phyloP scores from a whole-genome alignment of 1,140 invertebrate species.

The Pseudomyrmex dendroicus region DNA sequence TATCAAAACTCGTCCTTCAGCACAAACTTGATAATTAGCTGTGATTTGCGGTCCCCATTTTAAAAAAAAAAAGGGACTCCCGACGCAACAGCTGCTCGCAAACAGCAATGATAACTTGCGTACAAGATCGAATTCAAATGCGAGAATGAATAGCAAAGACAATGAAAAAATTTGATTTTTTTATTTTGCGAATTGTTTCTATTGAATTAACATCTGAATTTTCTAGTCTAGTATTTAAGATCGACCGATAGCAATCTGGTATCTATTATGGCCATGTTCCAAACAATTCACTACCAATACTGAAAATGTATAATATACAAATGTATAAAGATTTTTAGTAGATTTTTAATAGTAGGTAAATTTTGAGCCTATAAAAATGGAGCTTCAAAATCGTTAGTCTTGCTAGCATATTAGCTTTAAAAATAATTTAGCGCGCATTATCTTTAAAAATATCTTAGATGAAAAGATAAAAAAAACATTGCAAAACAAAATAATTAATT shows the following conservation, averaged over 20 bases:
- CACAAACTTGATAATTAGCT: neutral
- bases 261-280: too few relatives aligned
- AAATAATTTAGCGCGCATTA: neutral
- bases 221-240: neutral
- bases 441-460: neutral
- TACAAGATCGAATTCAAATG: neutral
- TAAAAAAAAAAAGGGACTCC: neutral
- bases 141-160: neutral
- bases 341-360: too few relatives aligned
- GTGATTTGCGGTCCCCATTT: too few relatives aligned
- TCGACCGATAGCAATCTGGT: neutral
- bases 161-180: neutral
- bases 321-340: too few relatives aligned
- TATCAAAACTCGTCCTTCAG: neutral
- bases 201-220: neutral
- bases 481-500: neutral
- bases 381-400: neutral
- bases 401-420: neutral
- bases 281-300: too few relatives aligned
- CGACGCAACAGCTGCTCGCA: neutral
- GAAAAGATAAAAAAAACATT: constrained; percentile 2
- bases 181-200: neutral
- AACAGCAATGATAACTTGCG: neutral
- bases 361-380: too few relatives aligned
- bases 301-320: too few relatives aligned